Percentiles rank a stretch among this genome's conserved stretches.
Conservation (phyloP, 2,888 invertebrate species). For the Xiphydria camelus region DNA sequence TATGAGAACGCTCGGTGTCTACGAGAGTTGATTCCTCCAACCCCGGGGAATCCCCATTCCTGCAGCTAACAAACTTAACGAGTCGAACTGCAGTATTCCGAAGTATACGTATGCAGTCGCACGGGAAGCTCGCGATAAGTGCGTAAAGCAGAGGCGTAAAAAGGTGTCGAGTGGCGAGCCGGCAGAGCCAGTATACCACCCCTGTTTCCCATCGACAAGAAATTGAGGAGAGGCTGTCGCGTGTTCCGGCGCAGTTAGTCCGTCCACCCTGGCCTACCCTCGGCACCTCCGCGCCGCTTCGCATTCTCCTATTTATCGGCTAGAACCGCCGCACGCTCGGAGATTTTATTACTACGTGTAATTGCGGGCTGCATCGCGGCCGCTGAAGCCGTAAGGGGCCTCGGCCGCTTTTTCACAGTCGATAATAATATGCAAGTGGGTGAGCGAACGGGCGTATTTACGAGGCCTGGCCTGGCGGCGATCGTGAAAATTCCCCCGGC, state of each 20-base stretch:
- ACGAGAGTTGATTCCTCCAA: no score
- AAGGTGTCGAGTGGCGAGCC: no score
- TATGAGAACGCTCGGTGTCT: no score
- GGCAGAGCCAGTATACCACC: no score
- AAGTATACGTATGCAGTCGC: no score
- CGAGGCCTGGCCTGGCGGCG: conserved; percentile 27
- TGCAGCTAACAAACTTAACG: no score
- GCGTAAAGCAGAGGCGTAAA: no score
- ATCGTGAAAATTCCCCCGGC: conserved; percentile 30
- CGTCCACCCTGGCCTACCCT: conserved; percentile 22
- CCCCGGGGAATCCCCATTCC: no score
- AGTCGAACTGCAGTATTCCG: no score
- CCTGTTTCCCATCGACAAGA: not conserved
- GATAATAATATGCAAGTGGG: conserved; percentile 35
- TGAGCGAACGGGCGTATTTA: conserved; percentile 30
- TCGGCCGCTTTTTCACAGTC: conserved; percentile 25
- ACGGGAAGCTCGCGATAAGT: no score
- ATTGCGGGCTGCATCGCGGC: conserved; percentile 30
- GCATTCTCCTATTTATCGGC: conserved; percentile 39
- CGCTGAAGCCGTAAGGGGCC: conserved; percentile 11
- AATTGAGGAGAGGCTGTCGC: conserved; percentile 31
- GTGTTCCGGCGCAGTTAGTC: conserved; percentile 42
- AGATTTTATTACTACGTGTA: conserved; percentile 37
- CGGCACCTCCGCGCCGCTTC: conserved; percentile 17
- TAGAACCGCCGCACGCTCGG: conserved; percentile 22